Percentiles rank a stretch among this genome's conserved stretches.
Conservation (phyloP, 2,113 vertebrate genomes). For the Sterna hirundo region DNA sequence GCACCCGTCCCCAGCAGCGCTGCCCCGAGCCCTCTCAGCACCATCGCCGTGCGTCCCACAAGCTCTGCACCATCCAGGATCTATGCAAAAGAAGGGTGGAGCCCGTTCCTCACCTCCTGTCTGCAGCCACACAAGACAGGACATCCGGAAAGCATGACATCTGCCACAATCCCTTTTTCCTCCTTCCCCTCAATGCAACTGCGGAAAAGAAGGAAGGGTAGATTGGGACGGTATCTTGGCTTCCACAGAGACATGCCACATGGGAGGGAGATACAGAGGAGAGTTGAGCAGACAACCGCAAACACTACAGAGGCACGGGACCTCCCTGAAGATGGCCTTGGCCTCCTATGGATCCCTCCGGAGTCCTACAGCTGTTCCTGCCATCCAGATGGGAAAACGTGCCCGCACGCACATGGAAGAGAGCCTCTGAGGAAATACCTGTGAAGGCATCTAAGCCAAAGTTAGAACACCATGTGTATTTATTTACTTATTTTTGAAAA, state of each 20-base stretch:
- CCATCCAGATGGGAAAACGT: not conserved
- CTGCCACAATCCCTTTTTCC: not conserved
- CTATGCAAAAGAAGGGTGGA: constrained; percentile 36
- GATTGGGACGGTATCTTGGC: not conserved
- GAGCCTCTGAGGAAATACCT: not conserved
- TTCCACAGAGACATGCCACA: rapidly evolving
- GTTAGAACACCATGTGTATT: rapidly evolving
- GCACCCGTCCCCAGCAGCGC: not conserved
- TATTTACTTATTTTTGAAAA: not conserved
- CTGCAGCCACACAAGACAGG: not conserved
- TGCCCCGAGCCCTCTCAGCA: not conserved
- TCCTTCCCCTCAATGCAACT: not conserved
- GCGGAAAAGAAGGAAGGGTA: not conserved
- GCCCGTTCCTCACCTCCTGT: constrained; percentile 8
- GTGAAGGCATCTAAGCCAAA: not conserved
- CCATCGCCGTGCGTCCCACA: not conserved
- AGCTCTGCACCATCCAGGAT: not conserved
- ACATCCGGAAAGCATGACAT: not conserved
- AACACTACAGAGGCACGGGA: not conserved
- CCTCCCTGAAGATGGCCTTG: not conserved
- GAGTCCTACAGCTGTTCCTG: not conserved
- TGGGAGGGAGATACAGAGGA: not conserved
- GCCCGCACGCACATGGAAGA: rapidly evolving
- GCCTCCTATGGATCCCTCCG: not conserved
- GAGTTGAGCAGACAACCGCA: not conserved